Base-by-base conservation (phyloP, 2,888 invertebrate species). In the Adelognathus sp. region DNA sequence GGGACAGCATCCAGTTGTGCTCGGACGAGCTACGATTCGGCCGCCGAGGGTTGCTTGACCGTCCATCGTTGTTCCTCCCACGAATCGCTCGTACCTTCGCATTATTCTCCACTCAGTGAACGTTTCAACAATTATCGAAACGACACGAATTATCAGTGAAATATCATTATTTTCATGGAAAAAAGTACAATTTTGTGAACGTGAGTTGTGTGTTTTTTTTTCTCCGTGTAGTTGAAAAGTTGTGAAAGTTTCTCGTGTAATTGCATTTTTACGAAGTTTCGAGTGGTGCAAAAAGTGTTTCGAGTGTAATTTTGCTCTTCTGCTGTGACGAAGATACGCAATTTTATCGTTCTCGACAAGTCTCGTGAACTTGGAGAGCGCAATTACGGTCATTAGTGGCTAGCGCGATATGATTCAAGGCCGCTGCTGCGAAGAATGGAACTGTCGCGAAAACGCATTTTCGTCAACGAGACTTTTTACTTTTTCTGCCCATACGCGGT, bases 1-100 rank as follows among this genome's bases (percentile, higher is more conserved):
- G 86, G 87, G 87, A 86, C 88, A 88, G 88, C 88, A 88, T 88
- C 89, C 90, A 90, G 90, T n/a, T n/a, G n/a, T 89, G 81, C 85
- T 84, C 85, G 85, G 85, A 80, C 79, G 83, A 79, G 83, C 84
- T 81, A 83, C 84, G 77, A 80, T 80, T n/a, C 82, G 86, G 85
- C 83, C 83, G 85, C n/a, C 84, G 86, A 83, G 81, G 80, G 82
- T 79, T 76, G 75, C 77, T n/a, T 73, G 81, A 84, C 85, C 83
- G 85, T 82, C 82, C 81, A 78, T 81, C 81, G 58, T 73, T 79
- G 61, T 66, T 58, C 66, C 46, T 60, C 31, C 56, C 46, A 56
- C 11, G 36, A 2, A 50, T 72, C 29, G 27, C 63, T 67, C 52
- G 41, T 27, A 54, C 4, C 27, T 39, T 61, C 21, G n/a, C 16